phyloP scores from a whole-genome alignment of 2,113 vertebrate species.

The Loxodonta africana region DNA sequence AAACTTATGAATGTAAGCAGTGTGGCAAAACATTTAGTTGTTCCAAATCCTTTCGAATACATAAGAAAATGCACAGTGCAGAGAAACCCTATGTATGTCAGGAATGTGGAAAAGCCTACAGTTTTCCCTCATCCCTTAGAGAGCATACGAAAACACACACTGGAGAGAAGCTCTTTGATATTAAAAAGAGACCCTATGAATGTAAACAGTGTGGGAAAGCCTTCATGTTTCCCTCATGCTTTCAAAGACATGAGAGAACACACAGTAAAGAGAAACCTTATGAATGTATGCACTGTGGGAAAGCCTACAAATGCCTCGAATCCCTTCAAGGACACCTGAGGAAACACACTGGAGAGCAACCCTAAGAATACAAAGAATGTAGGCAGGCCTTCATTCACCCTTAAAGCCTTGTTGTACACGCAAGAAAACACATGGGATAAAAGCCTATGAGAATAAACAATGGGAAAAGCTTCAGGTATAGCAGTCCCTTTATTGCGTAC shows the following conservation, averaged over 20 bases:
- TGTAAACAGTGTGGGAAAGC: slow-evolving; percentile 40
- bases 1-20: slow-evolving; percentile 68
- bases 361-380: slow-evolving; percentile 40
- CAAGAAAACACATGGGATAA: not conserved
- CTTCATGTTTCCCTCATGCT: not conserved
- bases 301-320: slow-evolving; percentile 44
- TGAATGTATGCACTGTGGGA: slow-evolving; percentile 40
- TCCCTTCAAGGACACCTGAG: slow-evolving; percentile 51
- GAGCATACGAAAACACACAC: not conserved
- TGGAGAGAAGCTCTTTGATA: not conserved
- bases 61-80: slow-evolving; percentile 35
- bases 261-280: slow-evolving; percentile 68
- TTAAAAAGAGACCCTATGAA: not conserved
- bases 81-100: not conserved
- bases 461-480: slow-evolving; percentile 46
- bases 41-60: slow-evolving; percentile 41
- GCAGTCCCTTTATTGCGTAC: not conserved
- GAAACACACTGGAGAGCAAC: slow-evolving; percentile 21
- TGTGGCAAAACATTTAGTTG: slow-evolving; percentile 68
- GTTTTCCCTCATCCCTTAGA: not conserved
- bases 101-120: not conserved
- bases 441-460: not conserved
- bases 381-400: not conserved
- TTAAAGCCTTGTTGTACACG: not conserved
- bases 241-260: not conserved